These are phyloP conservation scores for Tetragonula carbonaria DNA, from an alignment of 2,888 invertebrate species.

Conservation along the genomic window DNA sequence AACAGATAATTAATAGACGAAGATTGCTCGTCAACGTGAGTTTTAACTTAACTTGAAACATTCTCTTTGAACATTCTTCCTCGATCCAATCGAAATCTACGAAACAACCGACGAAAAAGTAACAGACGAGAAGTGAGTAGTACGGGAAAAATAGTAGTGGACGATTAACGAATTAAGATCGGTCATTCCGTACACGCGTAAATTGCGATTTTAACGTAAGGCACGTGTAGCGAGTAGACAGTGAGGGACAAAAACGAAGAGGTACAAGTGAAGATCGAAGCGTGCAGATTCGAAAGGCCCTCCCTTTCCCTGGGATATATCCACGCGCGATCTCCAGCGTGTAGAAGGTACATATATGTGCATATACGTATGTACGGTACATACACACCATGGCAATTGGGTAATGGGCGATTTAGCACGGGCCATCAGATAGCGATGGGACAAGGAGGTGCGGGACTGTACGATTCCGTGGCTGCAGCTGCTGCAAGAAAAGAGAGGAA, in stretches of 20 bases:
- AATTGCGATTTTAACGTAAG: slow-evolving; percentile 40
- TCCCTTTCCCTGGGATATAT: neutral
- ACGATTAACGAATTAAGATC: neutral
- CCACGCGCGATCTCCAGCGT: neutral
- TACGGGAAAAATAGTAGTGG: neutral
- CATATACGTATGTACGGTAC: slow-evolving; percentile 16
- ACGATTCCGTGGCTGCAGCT: slow-evolving; percentile 57
- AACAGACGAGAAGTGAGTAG: no score
- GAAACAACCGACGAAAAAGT: no score
- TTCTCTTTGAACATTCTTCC: no score
- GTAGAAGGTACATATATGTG: neutral
- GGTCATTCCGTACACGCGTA: slow-evolving; percentile 15
- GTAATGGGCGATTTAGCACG: slow-evolving; percentile 80
- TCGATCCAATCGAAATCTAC: no score
- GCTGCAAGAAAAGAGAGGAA: slow-evolving; percentile 52
- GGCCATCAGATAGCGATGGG: slow-evolving; percentile 75
- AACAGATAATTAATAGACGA: no score
- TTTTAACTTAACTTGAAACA: no score
- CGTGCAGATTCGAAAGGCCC: slow-evolving; percentile 29
- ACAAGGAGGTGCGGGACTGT: slow-evolving; percentile 60
- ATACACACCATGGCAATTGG: slow-evolving; percentile 69
- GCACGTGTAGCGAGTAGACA: slow-evolving; percentile 45
- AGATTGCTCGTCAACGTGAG: no score
- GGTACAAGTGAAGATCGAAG: slow-evolving; percentile 55
- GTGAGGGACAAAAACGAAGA: slow-evolving; percentile 55